Conservation (phyloP, 1,140 invertebrate genomes). For the Drosophila varians region DNA sequence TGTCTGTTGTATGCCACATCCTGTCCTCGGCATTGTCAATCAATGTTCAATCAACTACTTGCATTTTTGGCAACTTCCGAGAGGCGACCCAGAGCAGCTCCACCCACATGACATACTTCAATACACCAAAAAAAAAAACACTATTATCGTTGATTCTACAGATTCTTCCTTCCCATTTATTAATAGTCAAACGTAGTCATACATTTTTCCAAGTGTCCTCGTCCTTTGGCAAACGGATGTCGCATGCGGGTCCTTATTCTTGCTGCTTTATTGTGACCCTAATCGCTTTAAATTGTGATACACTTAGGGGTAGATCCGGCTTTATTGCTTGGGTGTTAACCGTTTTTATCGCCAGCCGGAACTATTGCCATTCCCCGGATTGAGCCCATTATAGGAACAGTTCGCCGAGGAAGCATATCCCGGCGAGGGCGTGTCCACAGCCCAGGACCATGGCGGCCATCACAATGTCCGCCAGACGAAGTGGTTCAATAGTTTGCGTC, state of each 20-base stretch:
- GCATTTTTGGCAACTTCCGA: constrained; percentile 73
- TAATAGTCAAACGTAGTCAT: background rate
- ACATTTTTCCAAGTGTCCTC: constrained; percentile 15
- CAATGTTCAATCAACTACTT: constrained; percentile 73
- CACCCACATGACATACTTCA: constrained; percentile 65
- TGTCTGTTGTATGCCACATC: constrained; percentile 4
- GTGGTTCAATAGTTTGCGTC: constrained; percentile 21
- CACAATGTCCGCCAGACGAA: constrained; percentile 36
- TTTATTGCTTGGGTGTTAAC: constrained; percentile 72
- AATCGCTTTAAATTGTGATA: constrained; percentile 72
- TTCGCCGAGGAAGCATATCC: constrained; percentile 38
- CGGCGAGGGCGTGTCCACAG: constrained; percentile 31
- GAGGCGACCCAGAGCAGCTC: constrained; percentile 14
- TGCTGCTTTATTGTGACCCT: constrained; percentile 61
- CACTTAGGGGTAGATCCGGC: constrained; percentile 58
- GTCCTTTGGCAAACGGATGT: constrained; percentile 23
- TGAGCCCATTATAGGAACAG: constrained; percentile 46
- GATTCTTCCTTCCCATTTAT: background rate
- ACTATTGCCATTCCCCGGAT: constrained; percentile 69
- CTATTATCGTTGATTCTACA: background rate
- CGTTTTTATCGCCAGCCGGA: constrained; percentile 55
- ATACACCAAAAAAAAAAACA: background rate
- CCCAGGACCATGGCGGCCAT: constrained; percentile 48
- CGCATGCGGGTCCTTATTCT: constrained; percentile 43
- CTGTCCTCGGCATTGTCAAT: constrained; percentile 62